Base-by-base conservation (phyloP, 2,797 vertebrate species). In the Sebastiscus albofasciatus region DNA sequence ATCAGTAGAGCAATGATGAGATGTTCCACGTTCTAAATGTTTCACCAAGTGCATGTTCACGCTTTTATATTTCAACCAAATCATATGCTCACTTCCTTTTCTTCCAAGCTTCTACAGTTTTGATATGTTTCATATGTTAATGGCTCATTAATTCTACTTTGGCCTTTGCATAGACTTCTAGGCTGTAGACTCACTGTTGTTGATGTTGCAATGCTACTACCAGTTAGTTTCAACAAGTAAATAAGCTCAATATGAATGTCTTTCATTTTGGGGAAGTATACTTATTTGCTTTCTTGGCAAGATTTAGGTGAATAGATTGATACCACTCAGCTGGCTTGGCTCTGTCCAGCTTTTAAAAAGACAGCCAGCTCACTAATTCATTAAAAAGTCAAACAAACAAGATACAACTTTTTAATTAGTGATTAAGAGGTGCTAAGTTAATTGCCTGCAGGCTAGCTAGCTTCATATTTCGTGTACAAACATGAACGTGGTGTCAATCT, bases 81-180 rank as follows among this genome's bases (percentile, higher is more conserved):
- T 78, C 46, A 82, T 33, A 33, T 31, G 60, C 31, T 71, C 52
- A 46, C 56, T 67, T 64, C 39, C 58, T 79, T 59, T 71, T 71
- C 79, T 58, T 31, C 26, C 9, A 54, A 27, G 11, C 69, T 66
- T 8, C 6, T 46, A 72, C 26, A 61, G n/a, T 26, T 67, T 4
- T 49, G 55, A 67, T 20, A 16, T 20, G n/a, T 58, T 62, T 73
- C 39, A 56, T 29, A 75, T 49, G 42, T 55, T 66, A 69, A 75
- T 64, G 12, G 4, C 3, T 72, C 79, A 72, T 79, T 60, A 62
- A 61, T 46, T 83, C 42, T 68, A 65, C 68, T 72, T 70, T 67
- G 20, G 22, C 29, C 31, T 80, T 27, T 66, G 60, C 73, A 66
- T 12, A 64, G 24, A 75, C 55, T 20, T 5, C 42, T 70, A 29